These are phyloP conservation scores for Yponomeuta plumbellus DNA, from an alignment of 2,888 invertebrate species.

Conservation along the genomic window DNA sequence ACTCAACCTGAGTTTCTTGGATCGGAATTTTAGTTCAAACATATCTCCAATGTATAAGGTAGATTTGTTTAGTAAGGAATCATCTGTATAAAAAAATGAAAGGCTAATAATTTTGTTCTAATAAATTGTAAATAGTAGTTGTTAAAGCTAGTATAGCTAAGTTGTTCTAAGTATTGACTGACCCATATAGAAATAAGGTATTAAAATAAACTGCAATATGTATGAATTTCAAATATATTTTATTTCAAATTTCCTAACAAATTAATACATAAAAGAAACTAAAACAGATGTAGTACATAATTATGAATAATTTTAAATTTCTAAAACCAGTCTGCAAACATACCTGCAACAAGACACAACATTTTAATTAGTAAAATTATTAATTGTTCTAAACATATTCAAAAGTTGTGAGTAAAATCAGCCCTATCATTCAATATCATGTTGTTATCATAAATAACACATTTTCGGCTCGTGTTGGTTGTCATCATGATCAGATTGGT, in stretches of 20 bases:
- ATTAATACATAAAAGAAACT: background rate
- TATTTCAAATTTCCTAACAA: background rate
- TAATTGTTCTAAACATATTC: background rate
- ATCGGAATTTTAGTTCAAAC: background rate
- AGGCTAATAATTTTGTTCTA: slow-evolving; percentile 37
- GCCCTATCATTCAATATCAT: slow-evolving; percentile 22
- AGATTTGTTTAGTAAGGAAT: slow-evolving; percentile 14
- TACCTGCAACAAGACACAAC: slow-evolving; percentile 12
- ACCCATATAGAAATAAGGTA: slow-evolving; percentile 28
- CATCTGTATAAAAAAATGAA: slow-evolving; percentile 34
- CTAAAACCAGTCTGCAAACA: background rate
- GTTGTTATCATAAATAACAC: slow-evolving; percentile 19
- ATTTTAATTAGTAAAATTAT: slow-evolving; percentile 5
- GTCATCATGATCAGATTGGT: slow-evolving; percentile 17
- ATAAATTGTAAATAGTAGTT: slow-evolving; percentile 34
- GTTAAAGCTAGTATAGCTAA: slow-evolving; percentile 27
- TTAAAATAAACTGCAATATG: background rate
- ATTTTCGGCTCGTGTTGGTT: slow-evolving; percentile 20
- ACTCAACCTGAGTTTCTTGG: background rate
- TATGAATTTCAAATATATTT: background rate
- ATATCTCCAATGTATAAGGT: background rate
- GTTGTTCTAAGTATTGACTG: slow-evolving; percentile 29
- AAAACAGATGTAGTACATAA: background rate
- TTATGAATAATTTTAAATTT: no score
- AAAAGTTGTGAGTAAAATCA: slow-evolving; percentile 11